A percentile compares a stretch with the other conserved stretches of the same genome.
These are phyloP conservation scores for Mesopsocus fuscifrons DNA, from an alignment of 2,888 invertebrate species.

Conservation along the genomic window DNA sequence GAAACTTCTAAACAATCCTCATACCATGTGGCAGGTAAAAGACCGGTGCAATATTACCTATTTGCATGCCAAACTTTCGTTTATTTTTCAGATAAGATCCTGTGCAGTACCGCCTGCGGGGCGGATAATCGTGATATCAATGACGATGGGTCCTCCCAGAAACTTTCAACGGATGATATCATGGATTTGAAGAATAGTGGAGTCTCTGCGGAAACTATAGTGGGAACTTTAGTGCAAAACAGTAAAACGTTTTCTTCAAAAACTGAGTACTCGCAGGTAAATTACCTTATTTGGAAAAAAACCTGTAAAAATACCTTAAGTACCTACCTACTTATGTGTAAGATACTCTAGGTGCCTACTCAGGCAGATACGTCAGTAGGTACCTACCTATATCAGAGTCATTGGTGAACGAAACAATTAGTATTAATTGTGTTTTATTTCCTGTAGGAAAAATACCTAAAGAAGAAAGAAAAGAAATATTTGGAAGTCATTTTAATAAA, in stretches of 20 bases:
- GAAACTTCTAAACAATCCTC: no score
- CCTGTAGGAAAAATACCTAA: conserved; percentile 76
- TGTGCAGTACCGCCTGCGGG: conserved; percentile 42
- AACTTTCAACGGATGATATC: conserved; percentile 66
- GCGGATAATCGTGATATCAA: conserved; percentile 67
- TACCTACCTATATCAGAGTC: no score
- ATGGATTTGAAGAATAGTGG: conserved; percentile 56
- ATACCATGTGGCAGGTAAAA: no score
- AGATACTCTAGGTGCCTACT: no score
- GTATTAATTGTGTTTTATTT: no score
- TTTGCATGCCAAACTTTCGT: no score
- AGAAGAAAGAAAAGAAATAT: conserved; percentile 90
- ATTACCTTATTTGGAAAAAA: conserved; percentile 87
- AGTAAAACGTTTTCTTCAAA: conserved; percentile 79
- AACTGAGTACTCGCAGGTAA: conserved; percentile 84
- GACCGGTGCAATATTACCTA: no score
- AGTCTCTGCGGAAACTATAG: conserved; percentile 59
- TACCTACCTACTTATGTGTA: no score
- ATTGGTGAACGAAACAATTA: no score
- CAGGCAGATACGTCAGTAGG: no score
- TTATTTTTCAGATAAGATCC: conserved; percentile 38
- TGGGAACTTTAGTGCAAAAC: conserved; percentile 72
- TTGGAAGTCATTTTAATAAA: conserved; percentile 62
- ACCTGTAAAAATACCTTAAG: no score
- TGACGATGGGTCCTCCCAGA: conserved; percentile 65